Conservation (phyloP, 2,888 invertebrate species). For the Phaonia tiefii region DNA sequence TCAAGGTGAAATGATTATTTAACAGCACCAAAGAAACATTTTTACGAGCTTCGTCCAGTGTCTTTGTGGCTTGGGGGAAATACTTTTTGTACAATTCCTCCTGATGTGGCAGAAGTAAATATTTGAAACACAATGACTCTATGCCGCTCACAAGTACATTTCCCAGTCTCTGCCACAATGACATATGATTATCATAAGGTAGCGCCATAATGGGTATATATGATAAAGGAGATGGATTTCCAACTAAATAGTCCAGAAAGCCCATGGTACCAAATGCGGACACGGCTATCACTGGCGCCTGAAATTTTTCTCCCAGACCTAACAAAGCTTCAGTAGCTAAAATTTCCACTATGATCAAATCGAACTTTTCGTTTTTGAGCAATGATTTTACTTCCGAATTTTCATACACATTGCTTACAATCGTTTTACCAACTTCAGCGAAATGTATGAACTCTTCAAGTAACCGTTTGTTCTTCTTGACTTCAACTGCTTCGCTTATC, state of each 20-base stretch:
- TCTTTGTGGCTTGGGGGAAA: slow-evolving; percentile 71
- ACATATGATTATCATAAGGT: slow-evolving; percentile 74
- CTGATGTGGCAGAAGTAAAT: slow-evolving; percentile 73
- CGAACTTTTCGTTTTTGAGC: slow-evolving; percentile 70
- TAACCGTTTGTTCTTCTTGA: not conserved
- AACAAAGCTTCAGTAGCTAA: slow-evolving; percentile 77
- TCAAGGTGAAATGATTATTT: slow-evolving; percentile 73
- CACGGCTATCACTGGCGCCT: slow-evolving; percentile 72
- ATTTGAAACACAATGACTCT: not conserved
- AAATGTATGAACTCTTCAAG: not conserved
- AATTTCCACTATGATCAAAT: slow-evolving; percentile 74
- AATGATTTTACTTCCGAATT: slow-evolving; percentile 64
- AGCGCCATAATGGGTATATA: slow-evolving; percentile 35
- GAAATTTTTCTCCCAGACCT: slow-evolving; percentile 72
- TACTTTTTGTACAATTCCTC: slow-evolving; percentile 69
- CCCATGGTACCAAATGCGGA: slow-evolving; percentile 67
- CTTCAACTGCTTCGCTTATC: not conserved
- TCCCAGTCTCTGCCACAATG: slow-evolving; percentile 73
- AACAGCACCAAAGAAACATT: slow-evolving; percentile 75
- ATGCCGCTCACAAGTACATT: slow-evolving; percentile 71
- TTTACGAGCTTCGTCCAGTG: slow-evolving; percentile 69
- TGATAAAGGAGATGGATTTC: slow-evolving; percentile 68
- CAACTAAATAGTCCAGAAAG: slow-evolving; percentile 69
- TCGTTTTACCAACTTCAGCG: slow-evolving; percentile 59
- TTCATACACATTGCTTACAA: slow-evolving; percentile 63